These are phyloP conservation scores for Bovichtus diacanthus DNA, from an alignment of 2,797 vertebrate species.

Conservation along the genomic window DNA sequence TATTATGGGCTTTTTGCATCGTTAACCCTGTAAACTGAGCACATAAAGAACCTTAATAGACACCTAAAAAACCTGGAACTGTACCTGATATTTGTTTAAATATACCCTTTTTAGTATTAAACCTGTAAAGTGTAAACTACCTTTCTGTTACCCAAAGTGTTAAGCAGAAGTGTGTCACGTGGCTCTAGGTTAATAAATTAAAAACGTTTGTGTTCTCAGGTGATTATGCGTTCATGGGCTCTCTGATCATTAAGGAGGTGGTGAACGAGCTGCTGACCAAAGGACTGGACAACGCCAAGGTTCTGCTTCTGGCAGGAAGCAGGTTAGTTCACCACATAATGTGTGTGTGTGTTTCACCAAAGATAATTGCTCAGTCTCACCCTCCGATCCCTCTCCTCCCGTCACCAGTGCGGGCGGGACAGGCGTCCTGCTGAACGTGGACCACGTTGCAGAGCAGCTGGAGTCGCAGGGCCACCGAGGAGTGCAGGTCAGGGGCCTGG, in stretches of 20 bases:
- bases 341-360: neutral
- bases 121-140: neutral
- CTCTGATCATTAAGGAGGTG: conserved; percentile 95
- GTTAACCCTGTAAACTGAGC: neutral
- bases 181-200: conserved; percentile 62
- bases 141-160: neutral
- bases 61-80: neutral
- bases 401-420: conserved; percentile 90
- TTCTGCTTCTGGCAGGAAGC: conserved; percentile 94
- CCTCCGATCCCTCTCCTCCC: neutral
- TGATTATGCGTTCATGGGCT: conserved; percentile 97
- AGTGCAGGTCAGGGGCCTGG: conserved; percentile 92
- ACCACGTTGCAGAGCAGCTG: conserved; percentile 91
- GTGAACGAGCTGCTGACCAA: conserved; percentile 92
- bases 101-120: neutral
- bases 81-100: too few species aligned
- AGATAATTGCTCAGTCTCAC: accelerated
- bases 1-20: neutral
- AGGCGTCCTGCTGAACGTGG: conserved; percentile 94
- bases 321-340: conserved; percentile 81
- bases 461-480: conserved; percentile 86
- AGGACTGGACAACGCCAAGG: conserved; percentile 92
- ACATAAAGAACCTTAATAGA: neutral
- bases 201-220: conserved; percentile 76
- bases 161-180: neutral